These are phyloP conservation scores for Drosophila subpulchrella DNA, from an alignment of 1,140 invertebrate genomes.

Conservation along the genomic window DNA sequence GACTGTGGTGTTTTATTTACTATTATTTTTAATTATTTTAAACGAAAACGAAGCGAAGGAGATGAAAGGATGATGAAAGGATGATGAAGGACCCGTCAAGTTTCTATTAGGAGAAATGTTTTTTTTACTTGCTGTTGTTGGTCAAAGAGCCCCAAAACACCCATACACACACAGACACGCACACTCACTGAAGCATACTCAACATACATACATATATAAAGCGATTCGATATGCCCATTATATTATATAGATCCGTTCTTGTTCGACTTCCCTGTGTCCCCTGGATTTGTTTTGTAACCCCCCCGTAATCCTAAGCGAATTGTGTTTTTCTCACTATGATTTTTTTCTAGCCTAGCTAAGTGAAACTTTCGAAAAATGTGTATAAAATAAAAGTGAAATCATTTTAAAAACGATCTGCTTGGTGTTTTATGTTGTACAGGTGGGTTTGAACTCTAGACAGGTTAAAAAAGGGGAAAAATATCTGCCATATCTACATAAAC, in stretches of 20 bases:
- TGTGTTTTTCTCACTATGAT: constrained; percentile 67
- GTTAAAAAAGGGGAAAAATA: no score
- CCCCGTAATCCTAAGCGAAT: constrained; percentile 51
- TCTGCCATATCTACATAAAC: no score
- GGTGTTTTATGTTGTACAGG: neutral
- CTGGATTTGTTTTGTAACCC: constrained; percentile 35
- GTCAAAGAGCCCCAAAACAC: constrained; percentile 16
- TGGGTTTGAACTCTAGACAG: no score
- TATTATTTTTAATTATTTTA: constrained; percentile 81
- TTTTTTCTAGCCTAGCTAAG: constrained; percentile 63
- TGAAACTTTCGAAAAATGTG: constrained; percentile 61
- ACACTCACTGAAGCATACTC: constrained; percentile 22
- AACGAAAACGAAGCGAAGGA: constrained; percentile 48
- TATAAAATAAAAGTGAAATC: constrained; percentile 67
- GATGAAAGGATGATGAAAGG: constrained; percentile 1
- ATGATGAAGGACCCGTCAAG: constrained; percentile 42
- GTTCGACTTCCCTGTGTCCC: constrained; percentile 17
- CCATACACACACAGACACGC: constrained; percentile 7
- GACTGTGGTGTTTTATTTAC: constrained; percentile 84
- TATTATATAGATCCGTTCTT: constrained; percentile 21
- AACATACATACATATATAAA: constrained; percentile 2
- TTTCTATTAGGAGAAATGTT: constrained; percentile 25
- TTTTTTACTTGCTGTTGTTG: constrained; percentile 38
- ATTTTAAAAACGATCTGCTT: neutral
- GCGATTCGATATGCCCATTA: constrained; percentile 7